Conservation (phyloP, 2,888 invertebrate species). For the Sicus ferrugineus region DNA sequence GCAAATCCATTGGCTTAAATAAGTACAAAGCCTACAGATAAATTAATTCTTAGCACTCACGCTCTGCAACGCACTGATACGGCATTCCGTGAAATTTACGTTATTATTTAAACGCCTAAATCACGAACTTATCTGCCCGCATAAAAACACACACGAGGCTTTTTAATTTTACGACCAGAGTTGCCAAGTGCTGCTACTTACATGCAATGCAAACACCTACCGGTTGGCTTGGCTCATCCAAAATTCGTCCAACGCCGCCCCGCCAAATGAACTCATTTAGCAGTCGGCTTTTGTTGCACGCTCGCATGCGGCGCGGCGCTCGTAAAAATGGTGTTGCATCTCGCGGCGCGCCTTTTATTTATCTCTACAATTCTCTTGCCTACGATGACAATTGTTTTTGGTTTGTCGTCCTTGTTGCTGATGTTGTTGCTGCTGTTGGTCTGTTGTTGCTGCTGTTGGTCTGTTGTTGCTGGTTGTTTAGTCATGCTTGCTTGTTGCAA, state of each 20-base stretch:
- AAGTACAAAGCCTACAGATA: not conserved
- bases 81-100: conserved; percentile 13
- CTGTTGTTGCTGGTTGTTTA: conserved; percentile 9
- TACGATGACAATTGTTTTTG: conserved; percentile 9
- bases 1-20: not conserved
- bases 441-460: conserved; percentile 11
- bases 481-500: conserved; percentile 13
- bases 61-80: conserved; percentile 17
- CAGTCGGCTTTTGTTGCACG: not conserved
- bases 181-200: conserved; percentile 21
- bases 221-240: not conserved
- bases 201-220: not conserved
- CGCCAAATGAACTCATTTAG: conserved; percentile 32
- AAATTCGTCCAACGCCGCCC: not conserved
- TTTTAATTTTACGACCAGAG: conserved; percentile 28
- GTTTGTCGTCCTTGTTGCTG: not conserved
- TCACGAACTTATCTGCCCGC: conserved; percentile 31
- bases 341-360: conserved; percentile 1
- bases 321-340: conserved; percentile 30
- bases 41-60: conserved; percentile 25
- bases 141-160: conserved; percentile 29
- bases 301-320: conserved; percentile 30
- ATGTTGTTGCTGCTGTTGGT: not conserved
- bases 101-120: conserved; percentile 26
- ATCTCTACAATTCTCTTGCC: not conserved